Evolutionary conservation across 2,113 vertebrate genomes (phyloP).

Genomic region (Petrocephalus microphthalmus): DNA sequence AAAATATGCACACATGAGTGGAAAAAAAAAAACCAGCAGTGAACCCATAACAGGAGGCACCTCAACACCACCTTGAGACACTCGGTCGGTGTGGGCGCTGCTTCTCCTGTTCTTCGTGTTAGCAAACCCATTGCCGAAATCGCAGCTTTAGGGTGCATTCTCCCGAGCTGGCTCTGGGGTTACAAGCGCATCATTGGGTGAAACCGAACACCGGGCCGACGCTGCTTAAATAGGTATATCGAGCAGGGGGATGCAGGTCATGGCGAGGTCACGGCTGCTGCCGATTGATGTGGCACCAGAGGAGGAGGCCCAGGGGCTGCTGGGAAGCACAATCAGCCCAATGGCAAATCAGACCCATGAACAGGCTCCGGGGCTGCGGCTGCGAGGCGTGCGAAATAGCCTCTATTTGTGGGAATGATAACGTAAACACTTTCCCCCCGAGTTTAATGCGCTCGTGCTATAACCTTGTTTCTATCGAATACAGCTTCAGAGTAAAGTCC

Average conservation of each 20-base stretch:
- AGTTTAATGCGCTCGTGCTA: not conserved
- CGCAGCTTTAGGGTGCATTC: not conserved
- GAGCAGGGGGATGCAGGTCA: not conserved
- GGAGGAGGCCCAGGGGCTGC: not conserved
- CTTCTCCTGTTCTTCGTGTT: not conserved
- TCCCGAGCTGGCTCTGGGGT: not conserved
- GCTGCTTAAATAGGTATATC: not conserved
- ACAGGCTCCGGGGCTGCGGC: not conserved
- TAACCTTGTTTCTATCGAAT: not conserved
- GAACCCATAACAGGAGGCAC: too few species aligned
- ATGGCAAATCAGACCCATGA: not conserved
- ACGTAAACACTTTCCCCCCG: not conserved
- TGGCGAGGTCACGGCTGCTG: not conserved
- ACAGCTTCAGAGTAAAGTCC: constrained; percentile 1
- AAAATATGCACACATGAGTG: not conserved
- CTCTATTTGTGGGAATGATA: not conserved
- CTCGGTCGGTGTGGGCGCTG: not conserved
- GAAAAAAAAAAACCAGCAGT: not conserved
- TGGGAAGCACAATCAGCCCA: not conserved
- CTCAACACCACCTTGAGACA: not conserved
- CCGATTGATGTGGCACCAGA: not conserved
- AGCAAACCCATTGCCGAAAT: not conserved
- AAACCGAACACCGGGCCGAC: not conserved
- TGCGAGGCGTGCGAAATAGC: not conserved
- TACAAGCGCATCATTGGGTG: too few species aligned